These are phyloP conservation scores for Dorcus hopei DNA, from an alignment of 2,888 invertebrate species.

Conservation along the genomic window DNA sequence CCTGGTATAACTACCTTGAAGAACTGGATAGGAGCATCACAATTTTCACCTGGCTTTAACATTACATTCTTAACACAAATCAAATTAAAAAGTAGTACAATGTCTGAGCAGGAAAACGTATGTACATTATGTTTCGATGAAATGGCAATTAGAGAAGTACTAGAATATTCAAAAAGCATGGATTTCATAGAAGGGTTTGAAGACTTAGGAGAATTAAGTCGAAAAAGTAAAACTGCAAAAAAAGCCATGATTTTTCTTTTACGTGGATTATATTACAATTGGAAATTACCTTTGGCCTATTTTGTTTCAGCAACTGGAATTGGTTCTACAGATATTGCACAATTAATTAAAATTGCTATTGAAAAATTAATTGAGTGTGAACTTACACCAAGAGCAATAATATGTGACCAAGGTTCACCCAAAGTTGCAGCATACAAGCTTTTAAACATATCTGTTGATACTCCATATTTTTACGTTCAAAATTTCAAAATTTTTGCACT, in stretches of 20 bases:
- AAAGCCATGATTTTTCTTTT: conserved; percentile 8
- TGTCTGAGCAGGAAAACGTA: too few relatives aligned
- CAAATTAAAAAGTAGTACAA: too few relatives aligned
- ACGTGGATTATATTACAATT: conserved; percentile 5
- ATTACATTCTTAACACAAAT: too few relatives aligned
- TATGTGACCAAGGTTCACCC: conserved; percentile 11
- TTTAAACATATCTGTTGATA: conserved; percentile 1
- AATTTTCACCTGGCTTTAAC: too few relatives aligned
- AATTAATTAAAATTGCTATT: too few relatives aligned
- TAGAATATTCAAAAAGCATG: conserved; percentile 6
- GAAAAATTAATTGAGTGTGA: neutral
- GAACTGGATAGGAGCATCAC: too few relatives aligned
- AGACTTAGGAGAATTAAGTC: conserved; percentile 13
- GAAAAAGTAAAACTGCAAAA: conserved; percentile 1
- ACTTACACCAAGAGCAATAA: conserved; percentile 1
- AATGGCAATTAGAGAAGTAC: too few relatives aligned
- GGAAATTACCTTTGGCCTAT: conserved; percentile 12
- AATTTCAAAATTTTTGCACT: conserved; percentile 1
- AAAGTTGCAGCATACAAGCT: conserved; percentile 7
- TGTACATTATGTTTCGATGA: too few relatives aligned
- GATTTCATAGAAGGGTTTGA: conserved; percentile 19
- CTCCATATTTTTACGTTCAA: conserved; percentile 6
- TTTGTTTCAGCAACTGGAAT: neutral
- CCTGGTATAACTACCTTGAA: too few relatives aligned
- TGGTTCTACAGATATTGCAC: neutral